Evolutionary conservation across 2,113 vertebrate genomes (phyloP).

Genomic region (Poeciliopsis retropinna): DNA sequence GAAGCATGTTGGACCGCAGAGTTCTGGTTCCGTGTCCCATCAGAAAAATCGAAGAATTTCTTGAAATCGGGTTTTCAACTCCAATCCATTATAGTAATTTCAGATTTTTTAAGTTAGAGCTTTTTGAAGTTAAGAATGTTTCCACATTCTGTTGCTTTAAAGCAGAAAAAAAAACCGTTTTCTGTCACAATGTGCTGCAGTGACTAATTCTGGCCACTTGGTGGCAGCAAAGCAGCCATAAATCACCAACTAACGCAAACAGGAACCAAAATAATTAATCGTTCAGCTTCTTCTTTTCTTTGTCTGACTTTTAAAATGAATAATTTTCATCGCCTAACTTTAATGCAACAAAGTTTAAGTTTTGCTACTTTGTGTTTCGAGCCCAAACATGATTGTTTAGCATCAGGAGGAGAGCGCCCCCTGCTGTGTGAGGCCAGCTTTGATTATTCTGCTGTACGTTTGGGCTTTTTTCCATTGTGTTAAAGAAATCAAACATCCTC

Average conservation of each 20-base stretch:
- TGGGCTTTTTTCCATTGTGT: too few species aligned
- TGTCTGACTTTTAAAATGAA: too few species aligned
- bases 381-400: conserved; percentile 24
- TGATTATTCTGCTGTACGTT: too few species aligned
- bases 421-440: conserved; percentile 19
- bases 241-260: neutral
- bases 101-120: neutral
- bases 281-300: too few species aligned
- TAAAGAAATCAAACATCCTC: neutral
- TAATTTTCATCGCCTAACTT: too few species aligned
- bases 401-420: conserved; percentile 28
- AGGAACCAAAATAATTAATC: neutral
- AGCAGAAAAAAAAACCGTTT: neutral
- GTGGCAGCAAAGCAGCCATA: neutral
- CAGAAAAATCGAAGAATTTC: neutral
- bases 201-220: neutral
- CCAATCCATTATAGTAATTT: neutral
- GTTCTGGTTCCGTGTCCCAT: too few species aligned
- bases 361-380: conserved; percentile 11
- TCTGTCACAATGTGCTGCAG: neutral
- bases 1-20: neutral
- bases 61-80: neutral
- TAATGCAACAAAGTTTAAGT: too few species aligned
- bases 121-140: neutral
- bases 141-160: neutral